These are phyloP conservation scores for Cetoscarus ocellatus DNA, from an alignment of 2,797 vertebrate species.

Conservation along the genomic window DNA sequence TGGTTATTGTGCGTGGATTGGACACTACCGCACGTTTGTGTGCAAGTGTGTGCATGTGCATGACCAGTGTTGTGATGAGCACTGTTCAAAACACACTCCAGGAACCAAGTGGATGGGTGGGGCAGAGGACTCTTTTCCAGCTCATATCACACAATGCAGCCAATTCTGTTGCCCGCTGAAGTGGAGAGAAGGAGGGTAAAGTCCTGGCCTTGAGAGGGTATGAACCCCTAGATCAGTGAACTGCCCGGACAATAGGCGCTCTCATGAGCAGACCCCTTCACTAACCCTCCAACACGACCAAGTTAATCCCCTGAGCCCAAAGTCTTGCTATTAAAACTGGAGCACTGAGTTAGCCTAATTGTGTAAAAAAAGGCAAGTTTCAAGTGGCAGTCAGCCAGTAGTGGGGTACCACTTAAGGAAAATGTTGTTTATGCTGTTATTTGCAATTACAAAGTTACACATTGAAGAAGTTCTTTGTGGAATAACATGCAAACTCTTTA, in stretches of 20 bases:
- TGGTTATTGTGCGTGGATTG: slow-evolving; percentile 74
- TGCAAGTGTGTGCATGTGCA: slow-evolving; percentile 56
- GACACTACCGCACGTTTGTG: slow-evolving; percentile 45
- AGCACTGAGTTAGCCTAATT: slow-evolving; percentile 74
- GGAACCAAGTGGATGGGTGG: slow-evolving; percentile 83
- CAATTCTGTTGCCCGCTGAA: slow-evolving; percentile 81
- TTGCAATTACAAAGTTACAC: slow-evolving; percentile 54
- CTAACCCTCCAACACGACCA: slow-evolving; percentile 77
- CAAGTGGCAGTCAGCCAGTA: slow-evolving; percentile 60
- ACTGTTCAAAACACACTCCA: slow-evolving; percentile 82
- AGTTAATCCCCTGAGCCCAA: slow-evolving; percentile 79
- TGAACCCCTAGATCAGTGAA: slow-evolving; percentile 80
- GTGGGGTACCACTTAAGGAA: slow-evolving; percentile 43
- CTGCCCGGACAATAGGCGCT: slow-evolving; percentile 71
- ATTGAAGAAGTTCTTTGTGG: slow-evolving; percentile 18
- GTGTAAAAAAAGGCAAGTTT: slow-evolving; percentile 69
- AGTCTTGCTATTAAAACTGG: slow-evolving; percentile 69
- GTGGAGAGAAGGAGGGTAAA: slow-evolving; percentile 82
- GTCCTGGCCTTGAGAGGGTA: slow-evolving; percentile 78
- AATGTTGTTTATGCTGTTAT: slow-evolving; percentile 53
- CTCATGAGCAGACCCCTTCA: slow-evolving; percentile 73
- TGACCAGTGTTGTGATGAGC: slow-evolving; percentile 79
- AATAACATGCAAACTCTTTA: slow-evolving; percentile 19
- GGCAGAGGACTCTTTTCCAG: slow-evolving; percentile 82
- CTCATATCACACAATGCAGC: slow-evolving; percentile 81